Conservation (phyloP, 2,113 vertebrate genomes). For the Chaenogobius annularis region DNA sequence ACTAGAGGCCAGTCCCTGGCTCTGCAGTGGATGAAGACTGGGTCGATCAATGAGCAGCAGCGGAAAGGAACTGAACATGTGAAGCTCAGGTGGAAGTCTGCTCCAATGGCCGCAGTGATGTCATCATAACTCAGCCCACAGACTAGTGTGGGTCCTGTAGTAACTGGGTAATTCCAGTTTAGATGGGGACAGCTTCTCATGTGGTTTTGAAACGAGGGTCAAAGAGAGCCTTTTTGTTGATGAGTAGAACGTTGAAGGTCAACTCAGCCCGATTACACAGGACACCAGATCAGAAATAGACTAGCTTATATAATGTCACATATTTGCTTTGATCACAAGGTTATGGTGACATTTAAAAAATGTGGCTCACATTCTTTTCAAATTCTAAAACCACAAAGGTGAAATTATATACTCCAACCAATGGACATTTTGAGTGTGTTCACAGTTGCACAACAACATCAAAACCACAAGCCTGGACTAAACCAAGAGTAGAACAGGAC, state of each 20-base stretch:
- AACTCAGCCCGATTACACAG: neutral
- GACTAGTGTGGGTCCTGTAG: constrained; percentile 44
- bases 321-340: neutral
- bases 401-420: neutral
- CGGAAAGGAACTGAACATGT: constrained; percentile 1
- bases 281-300: neutral
- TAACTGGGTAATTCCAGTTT: constrained; percentile 50
- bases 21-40: constrained; percentile 27
- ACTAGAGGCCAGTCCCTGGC: neutral
- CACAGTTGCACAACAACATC: too few relatives aligned
- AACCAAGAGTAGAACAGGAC: too few relatives aligned
- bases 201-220: constrained; percentile 21
- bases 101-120: constrained; percentile 23
- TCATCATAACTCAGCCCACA: constrained; percentile 6
- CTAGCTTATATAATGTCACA: neutral
- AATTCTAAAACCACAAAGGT: neutral
- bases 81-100: constrained; percentile 26
- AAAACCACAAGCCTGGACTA: too few relatives aligned
- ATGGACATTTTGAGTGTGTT: too few relatives aligned
- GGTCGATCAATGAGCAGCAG: constrained; percentile 16
- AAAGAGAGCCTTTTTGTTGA: neutral
- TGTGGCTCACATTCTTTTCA: neutral
- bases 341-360: neutral
- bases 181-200: constrained; percentile 48
- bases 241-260: constrained; percentile 10